These are phyloP conservation scores for Rhogogaster chlorosoma DNA, from an alignment of 2,888 invertebrate genomes.

Conservation along the genomic window DNA sequence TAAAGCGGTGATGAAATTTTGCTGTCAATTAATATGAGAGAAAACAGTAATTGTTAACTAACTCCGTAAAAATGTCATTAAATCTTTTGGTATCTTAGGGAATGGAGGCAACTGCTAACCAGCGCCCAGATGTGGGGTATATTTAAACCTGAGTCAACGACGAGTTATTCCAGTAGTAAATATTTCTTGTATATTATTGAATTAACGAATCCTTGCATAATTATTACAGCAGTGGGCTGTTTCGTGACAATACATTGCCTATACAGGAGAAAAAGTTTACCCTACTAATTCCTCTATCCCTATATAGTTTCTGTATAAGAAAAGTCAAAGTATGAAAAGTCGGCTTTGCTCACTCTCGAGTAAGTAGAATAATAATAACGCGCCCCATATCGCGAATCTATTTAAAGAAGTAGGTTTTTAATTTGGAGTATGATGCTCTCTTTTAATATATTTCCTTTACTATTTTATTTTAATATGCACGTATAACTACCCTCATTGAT, in stretches of 20 bases:
- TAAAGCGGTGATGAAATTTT: not conserved
- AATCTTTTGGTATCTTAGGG: slow-evolving; percentile 23
- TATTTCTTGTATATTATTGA: slow-evolving; percentile 57
- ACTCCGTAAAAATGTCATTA: slow-evolving; percentile 3
- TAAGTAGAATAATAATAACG: slow-evolving; percentile 50
- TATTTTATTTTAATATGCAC: not conserved
- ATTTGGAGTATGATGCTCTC: slow-evolving; percentile 8
- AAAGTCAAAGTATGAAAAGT: not conserved
- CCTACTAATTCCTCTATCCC: not conserved
- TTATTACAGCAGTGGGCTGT: not conserved
- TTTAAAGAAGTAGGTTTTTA: slow-evolving; percentile 58
- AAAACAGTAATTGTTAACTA: not conserved
- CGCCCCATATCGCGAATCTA: slow-evolving; percentile 66
- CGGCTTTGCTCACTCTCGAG: not conserved
- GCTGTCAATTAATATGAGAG: not conserved
- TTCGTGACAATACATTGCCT: not conserved
- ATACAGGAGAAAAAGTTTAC: not conserved
- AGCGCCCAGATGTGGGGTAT: slow-evolving; percentile 50
- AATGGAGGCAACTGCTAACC: slow-evolving; percentile 38
- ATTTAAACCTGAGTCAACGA: slow-evolving; percentile 68
- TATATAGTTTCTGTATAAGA: not conserved
- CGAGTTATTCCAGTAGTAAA: slow-evolving; percentile 62
- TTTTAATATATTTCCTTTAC: not conserved
- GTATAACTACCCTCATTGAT: not conserved
- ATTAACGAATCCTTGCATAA: slow-evolving; percentile 3